Evolutionary conservation across 2,888 invertebrate genomes (phyloP), one percentile per base, ranked within the genome.

Genomic region (Odontocolon sp.): DNA sequence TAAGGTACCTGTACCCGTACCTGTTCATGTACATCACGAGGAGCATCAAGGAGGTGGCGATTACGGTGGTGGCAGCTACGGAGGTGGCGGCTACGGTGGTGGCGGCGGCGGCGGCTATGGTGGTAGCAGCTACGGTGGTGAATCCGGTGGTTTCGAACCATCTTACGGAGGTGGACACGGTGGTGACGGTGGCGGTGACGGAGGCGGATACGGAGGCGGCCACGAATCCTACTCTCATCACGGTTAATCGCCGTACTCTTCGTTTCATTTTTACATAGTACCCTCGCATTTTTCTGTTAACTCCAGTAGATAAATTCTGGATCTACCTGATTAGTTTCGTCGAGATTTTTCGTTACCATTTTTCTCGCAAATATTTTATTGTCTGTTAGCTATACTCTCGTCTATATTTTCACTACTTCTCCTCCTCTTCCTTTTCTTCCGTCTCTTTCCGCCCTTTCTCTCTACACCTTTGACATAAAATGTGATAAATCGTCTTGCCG

Each of bases 1-100:
- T n/a, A 94, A 94, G 90, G 93, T 95, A 63, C 95, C 95, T 82
- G 94, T 94, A 18, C 95, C 94, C 71, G 92, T 92, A 21, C 93
- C 93, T 83, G 90, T 94, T 61, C 94, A 94, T 87, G 91, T 93
- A 1, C 78, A 86, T 47, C 80, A 84, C 45, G 81, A 87, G 5
- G 80, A 85, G 2, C 79, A 86, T 45, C 56, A 76, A 42, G 75
- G 70, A 16, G 40, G 56, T 3, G 78, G 82, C n/a, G 77, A 82
- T n/a, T 81, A 74, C 6, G 76, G 67, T 6, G 82, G 82, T 11
- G 81, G 79, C 3, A 70, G 67, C 14, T 79, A 78, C 1, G 77
- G 72, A n/a, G 61, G 69, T 9, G 82, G 81, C 5, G 67, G 64
- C 16, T 73, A 54, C 11, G 83, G 78, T 2, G 74, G 66, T 9